Conservation (phyloP, 2,888 invertebrate species). For the Spodoptera picta region DNA sequence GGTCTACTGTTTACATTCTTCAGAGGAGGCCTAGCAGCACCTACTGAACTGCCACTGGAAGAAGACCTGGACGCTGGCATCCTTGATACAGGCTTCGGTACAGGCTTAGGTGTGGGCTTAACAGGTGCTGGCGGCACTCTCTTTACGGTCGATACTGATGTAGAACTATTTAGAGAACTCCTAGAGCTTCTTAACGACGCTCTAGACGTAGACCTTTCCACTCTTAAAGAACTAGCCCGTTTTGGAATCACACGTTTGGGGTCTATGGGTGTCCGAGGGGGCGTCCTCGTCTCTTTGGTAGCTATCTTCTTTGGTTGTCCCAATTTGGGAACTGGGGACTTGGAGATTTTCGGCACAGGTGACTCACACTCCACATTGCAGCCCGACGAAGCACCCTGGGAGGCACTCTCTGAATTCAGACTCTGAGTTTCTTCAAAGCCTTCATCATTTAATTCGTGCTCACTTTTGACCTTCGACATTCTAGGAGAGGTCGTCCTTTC, state of each 20-base stretch:
- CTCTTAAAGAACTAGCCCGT: conserved; percentile 86
- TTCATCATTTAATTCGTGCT: conserved; percentile 94
- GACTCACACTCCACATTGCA: conserved; percentile 91
- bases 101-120: conserved; percentile 82
- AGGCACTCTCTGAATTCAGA: conserved; percentile 95
- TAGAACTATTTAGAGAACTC: conserved; percentile 94
- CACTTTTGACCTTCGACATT: conserved; percentile 87
- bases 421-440: conserved; percentile 97
- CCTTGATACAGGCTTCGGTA: conserved; percentile 79
- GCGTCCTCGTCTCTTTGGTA: conserved; percentile 85
- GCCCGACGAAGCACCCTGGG: conserved; percentile 94
- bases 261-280: conserved; percentile 72
- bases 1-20: conserved; percentile 72
- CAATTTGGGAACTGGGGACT: conserved; percentile 68
- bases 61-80: conserved; percentile 85
- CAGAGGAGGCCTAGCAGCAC: conserved; percentile 82
- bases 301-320: conserved; percentile 81
- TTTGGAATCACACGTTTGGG: conserved; percentile 75
- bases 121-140: conserved; percentile 88
- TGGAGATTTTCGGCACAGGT: conserved; percentile 83
- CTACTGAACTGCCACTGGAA: conserved; percentile 85
- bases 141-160: conserved; percentile 93
- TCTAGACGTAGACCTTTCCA: conserved; percentile 93
- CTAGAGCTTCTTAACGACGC: conserved; percentile 94
- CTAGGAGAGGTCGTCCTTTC: conserved; percentile 83